Evolutionary conservation across 92 coral and sea anemone genomes (phyloP), one percentile per base, ranked within the genome.

Genomic region (Isaurus tuberculatus): DNA sequence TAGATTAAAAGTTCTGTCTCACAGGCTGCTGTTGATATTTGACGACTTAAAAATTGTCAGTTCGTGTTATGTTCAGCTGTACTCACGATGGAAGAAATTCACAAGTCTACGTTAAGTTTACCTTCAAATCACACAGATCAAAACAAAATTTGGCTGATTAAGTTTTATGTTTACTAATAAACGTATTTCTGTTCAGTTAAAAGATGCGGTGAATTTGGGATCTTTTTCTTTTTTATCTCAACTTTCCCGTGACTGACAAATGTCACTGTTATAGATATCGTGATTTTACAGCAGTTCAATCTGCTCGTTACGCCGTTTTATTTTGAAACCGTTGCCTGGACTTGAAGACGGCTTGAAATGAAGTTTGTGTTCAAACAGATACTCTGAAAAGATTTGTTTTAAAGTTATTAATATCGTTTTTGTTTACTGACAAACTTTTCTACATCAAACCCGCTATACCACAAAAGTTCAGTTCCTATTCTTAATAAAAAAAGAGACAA

Each of bases 211-310:
- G 17, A 77, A 58, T 17, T 57, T 75, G 68, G 48, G 2, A 7
- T 7, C 13, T 6, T 20, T 2, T 55, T 17, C 58, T n/a, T 23
- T 55, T 1, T 51, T 23, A 32, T 34, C 55, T 77, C 14, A 22
- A 33, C 65, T 74, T 75, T 77, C 82, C 82, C 49, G 82, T 77
- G 82, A 77, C 82, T 63, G 32, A 63, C 69, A 17, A 63, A 77
- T 31, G 43, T 34, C 34, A 25, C 63, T 55, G 53, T 46, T 19
- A 46, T 10, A n/a, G 0, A 13, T 34, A 37, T 32, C 48, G 33
- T 53, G 68, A 34, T 55, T 77, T 77, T 32, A 17, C 22, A 63
- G 8, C 36, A 63, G 69, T 63, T 63, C 69, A 55, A 6, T 55
- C 17, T 55, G 63, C 14, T 55, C 17, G 5, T 2, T 14, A 55